Conservation (phyloP, 2,113 vertebrate species). For the Tragulus kanchil region DNA sequence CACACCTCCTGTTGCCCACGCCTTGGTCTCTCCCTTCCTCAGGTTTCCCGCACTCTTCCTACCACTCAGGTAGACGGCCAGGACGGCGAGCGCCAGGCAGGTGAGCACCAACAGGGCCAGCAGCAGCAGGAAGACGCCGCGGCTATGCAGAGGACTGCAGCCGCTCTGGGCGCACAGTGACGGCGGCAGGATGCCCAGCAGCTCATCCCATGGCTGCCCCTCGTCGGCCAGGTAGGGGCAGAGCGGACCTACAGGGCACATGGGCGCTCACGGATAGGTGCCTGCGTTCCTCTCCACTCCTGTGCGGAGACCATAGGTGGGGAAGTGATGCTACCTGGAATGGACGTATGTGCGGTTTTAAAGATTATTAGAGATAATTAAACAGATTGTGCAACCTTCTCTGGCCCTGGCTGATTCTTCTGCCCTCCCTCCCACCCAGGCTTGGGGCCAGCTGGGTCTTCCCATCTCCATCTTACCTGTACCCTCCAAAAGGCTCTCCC, state of each 20-base stretch:
- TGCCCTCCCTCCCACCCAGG: not conserved
- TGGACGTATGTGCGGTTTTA: conserved; percentile 77
- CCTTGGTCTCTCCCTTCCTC: not conserved
- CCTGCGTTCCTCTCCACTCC: not conserved
- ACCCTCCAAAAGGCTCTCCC: not conserved
- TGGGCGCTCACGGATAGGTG: accelerated
- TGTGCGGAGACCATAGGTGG: not conserved
- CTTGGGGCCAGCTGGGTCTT: not conserved
- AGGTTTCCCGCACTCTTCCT: not conserved
- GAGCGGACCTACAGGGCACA: not conserved
- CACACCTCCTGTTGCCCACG: no score
- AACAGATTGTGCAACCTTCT: conserved; percentile 70
- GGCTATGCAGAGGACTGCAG: conserved; percentile 77
- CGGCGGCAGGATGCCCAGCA: conserved; percentile 74
- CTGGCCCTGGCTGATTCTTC: conserved; percentile 8
- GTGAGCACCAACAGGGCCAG: conserved; percentile 88
- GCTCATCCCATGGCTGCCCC: not conserved
- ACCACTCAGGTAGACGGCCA: conserved; percentile 90
- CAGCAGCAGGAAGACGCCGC: conserved; percentile 87
- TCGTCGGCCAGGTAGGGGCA: not conserved
- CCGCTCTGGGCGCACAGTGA: conserved; percentile 71
- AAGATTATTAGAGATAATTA: conserved; percentile 83
- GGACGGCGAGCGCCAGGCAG: conserved; percentile 85
- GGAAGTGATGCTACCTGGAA: conserved; percentile 32
- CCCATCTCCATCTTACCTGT: not conserved